Percentiles rank a stretch among this genome's conserved stretches.
Conservation (phyloP, 64 coral and sea anemone genomes). For the Acropora yongei region DNA sequence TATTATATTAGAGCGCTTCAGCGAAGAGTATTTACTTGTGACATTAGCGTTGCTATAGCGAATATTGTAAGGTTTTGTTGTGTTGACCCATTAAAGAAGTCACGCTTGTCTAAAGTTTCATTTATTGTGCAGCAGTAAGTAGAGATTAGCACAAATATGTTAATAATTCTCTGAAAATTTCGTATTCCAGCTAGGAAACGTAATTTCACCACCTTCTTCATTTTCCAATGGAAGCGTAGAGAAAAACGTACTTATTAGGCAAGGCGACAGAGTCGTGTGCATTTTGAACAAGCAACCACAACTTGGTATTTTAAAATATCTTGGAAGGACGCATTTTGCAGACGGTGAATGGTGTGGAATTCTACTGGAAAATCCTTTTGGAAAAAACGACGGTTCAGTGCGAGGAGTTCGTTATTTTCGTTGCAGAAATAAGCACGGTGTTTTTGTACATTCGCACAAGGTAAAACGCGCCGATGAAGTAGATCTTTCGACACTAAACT, state of each 20-base stretch:
- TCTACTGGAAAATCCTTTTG: constrained; percentile 81
- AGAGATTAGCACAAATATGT: neutral
- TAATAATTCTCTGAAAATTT: neutral
- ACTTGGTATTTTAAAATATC: constrained; percentile 80
- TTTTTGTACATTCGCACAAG: constrained; percentile 96
- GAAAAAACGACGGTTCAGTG: constrained; percentile 96
- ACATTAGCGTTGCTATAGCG: neutral
- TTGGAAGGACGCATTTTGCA: constrained; percentile 89
- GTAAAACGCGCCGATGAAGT: constrained; percentile 71
- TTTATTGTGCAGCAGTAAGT: neutral
- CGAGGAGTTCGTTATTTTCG: constrained; percentile 90
- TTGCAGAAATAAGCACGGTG: constrained; percentile 86
- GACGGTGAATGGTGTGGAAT: constrained; percentile 94
- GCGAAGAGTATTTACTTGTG: neutral
- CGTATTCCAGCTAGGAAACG: neutral
- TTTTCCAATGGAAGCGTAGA: neutral
- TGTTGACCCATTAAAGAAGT: neutral
- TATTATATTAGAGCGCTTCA: constrained; percentile 21
- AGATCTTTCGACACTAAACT: constrained; percentile 18
- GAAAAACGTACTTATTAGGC: neutral
- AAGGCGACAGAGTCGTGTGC: constrained; percentile 81
- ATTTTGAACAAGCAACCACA: constrained; percentile 83
- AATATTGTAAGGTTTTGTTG: constrained; percentile 10
- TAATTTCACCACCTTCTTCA: neutral
- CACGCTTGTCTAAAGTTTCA: constrained; percentile 1